Conservation (phyloP, 2,797 vertebrate genomes). For the Enteromius radiatus region DNA sequence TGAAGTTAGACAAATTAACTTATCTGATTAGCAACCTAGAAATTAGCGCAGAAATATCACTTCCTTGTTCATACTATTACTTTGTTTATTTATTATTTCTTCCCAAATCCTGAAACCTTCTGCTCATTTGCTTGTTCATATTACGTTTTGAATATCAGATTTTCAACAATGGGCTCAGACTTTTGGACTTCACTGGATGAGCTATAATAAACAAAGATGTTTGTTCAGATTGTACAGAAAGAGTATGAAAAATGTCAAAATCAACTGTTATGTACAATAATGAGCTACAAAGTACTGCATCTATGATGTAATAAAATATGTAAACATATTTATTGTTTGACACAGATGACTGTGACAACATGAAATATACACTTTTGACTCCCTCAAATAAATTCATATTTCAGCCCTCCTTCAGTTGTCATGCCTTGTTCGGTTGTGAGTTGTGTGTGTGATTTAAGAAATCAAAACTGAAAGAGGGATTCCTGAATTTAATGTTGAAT, state of each 20-base stretch:
- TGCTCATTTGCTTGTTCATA: not conserved
- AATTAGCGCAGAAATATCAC: not conserved
- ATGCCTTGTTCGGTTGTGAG: conserved; percentile 53
- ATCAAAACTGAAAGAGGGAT: conserved; percentile 27
- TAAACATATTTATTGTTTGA: conserved; percentile 81
- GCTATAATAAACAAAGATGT: conserved; percentile 66
- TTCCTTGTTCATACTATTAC: not conserved
- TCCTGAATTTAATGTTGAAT: not conserved
- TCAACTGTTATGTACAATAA: conserved; percentile 74
- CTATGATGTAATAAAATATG: conserved; percentile 79
- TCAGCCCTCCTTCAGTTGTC: conserved; percentile 60
- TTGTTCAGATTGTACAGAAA: conserved; percentile 68
- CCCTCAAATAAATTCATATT: conserved; percentile 56
- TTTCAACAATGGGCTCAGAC: conserved; percentile 6
- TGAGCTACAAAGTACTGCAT: conserved; percentile 77
- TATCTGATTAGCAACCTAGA: not conserved
- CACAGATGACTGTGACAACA: conserved; percentile 77
- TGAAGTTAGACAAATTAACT: not conserved
- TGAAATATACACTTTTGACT: conserved; percentile 68
- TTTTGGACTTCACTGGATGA: conserved; percentile 49
- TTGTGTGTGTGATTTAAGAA: conserved; percentile 24
- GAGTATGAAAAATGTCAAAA: conserved; percentile 63
- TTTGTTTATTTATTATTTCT: not conserved
- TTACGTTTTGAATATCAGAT: conserved; percentile 45
- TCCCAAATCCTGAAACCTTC: not conserved